Conservation (phyloP, 2,797 vertebrate genomes). For the Acropternis orthonyx region DNA sequence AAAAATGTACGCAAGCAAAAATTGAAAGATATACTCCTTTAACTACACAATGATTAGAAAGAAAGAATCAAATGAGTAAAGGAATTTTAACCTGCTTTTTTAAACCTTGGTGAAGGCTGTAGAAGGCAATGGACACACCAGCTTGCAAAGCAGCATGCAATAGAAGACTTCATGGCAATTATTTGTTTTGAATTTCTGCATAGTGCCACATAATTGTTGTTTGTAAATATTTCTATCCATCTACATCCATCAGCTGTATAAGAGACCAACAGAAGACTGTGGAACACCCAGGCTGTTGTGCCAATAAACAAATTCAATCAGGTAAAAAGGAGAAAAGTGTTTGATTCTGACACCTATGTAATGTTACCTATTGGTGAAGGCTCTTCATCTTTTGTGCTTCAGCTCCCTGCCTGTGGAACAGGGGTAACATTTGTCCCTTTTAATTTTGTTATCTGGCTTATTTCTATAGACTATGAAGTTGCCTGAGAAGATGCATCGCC, state of each 20-base stretch:
- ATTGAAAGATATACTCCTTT: not conserved
- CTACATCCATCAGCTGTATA: not conserved
- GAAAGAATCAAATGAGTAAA: not conserved
- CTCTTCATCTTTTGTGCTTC: not conserved
- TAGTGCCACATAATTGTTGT: not conserved
- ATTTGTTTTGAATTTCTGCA: not conserved
- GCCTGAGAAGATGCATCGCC: not conserved
- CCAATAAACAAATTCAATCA: not conserved
- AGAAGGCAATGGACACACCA: not conserved
- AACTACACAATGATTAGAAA: not conserved
- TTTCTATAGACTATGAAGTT: not conserved
- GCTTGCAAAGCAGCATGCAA: not conserved
- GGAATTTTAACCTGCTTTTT: not conserved
- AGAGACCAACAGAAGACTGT: not conserved
- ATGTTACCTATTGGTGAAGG: not conserved
- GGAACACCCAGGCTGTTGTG: not conserved
- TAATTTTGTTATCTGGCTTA: not conserved
- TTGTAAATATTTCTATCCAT: not conserved
- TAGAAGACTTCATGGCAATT: not conserved
- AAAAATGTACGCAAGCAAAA: not conserved
- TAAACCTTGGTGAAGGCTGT: not conserved
- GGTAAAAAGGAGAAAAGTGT: not conserved
- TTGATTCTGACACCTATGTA: not conserved
- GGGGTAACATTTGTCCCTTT: not conserved
- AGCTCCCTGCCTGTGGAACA: not conserved